Percentiles rank a stretch among this genome's conserved stretches.
These are phyloP conservation scores for Diarsia brunnea DNA, from an alignment of 2,888 invertebrate genomes.

Conservation along the genomic window DNA sequence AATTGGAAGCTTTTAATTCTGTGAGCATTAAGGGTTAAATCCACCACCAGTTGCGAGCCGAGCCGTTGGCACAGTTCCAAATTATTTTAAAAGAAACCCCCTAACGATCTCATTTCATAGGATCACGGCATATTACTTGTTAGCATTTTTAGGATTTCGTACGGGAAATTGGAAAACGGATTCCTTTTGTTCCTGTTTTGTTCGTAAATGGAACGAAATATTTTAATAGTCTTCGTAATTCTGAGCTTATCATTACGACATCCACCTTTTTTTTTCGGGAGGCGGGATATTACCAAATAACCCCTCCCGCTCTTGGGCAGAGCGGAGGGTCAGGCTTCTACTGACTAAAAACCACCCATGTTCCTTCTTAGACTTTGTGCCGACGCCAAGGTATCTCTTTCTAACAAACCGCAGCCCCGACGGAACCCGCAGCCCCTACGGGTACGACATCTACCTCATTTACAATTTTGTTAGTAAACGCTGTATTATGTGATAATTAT, in stretches of 20 bases:
- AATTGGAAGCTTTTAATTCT: constrained; percentile 81
- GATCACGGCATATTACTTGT: constrained; percentile 67
- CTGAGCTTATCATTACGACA: background rate
- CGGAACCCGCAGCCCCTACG: too few species aligned
- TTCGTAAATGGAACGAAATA: constrained; percentile 9
- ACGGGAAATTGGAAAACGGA: constrained; percentile 58
- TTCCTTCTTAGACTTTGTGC: too few species aligned
- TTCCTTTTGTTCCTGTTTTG: constrained; percentile 49
- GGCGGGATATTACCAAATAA: too few species aligned
- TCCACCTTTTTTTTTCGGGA: too few species aligned
- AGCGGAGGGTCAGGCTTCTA: too few species aligned
- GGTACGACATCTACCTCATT: background rate
- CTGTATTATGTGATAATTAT: too few species aligned
- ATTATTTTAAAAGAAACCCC: constrained; percentile 88
- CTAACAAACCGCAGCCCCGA: too few species aligned
- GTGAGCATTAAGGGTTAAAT: constrained; percentile 81
- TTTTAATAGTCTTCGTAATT: constrained; percentile 10
- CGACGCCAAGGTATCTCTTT: too few species aligned
- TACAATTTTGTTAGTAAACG: background rate
- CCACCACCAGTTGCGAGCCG: constrained; percentile 87
- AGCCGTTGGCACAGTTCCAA: constrained; percentile 83
- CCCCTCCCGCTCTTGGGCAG: too few species aligned
- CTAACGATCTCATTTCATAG: constrained; percentile 80
- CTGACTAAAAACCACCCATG: too few species aligned
- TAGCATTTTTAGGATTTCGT: constrained; percentile 62